Base-by-base conservation (phyloP, 30 jellyfish, hydroid and myxozoan species). In the Turritopsis rubra region DNA sequence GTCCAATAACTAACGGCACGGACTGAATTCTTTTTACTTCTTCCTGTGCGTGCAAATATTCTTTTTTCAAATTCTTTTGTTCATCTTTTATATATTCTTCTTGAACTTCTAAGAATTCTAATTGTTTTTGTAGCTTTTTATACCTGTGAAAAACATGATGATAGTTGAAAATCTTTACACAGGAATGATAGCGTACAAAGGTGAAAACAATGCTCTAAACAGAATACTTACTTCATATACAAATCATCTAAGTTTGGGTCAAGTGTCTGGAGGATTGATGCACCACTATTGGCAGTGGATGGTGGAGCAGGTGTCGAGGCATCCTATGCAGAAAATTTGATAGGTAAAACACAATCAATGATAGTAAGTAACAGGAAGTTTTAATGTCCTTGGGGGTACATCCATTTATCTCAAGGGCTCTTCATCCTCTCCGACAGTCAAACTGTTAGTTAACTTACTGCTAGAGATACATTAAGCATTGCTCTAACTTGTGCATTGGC, bases 1-100 rank as follows among this genome's bases (percentile, higher is more conserved):
- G 99, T 18, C 99, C 99, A 70, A 93, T 89, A n/a, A 93, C 96
- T 72, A 93, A 81, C 8, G 99, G 99, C n/a, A 93, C 99, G 3
- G 99, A 88, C 85, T 88, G 96, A 53, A 88, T 88, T 31, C 99
- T 83, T 75, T 88, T 93, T 0, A 93, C 96, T 80, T 93, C 99
- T 71, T 93, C 99, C 75, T 93, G 96, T 0, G 99, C 99, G 83
- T 93, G 96, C 18, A 86, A 79, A 89, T 88, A 88, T 76, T 93
- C 99, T 77, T 93, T 93, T 78, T 88, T 86, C 29, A 93, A 85
- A 72, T 88, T 89, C 84, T 88, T 93, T 66, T 88, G 97, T 75
- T 93, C 99, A 86, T 93, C 96, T 86, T 93, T 93, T 27, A 93
- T 91, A 85, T 91, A 91, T 65, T 91, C 97, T 80, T 91, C 97